Evolutionary conservation across 2,113 vertebrate species (phyloP).

Genomic region (Stercorarius parasiticus): DNA sequence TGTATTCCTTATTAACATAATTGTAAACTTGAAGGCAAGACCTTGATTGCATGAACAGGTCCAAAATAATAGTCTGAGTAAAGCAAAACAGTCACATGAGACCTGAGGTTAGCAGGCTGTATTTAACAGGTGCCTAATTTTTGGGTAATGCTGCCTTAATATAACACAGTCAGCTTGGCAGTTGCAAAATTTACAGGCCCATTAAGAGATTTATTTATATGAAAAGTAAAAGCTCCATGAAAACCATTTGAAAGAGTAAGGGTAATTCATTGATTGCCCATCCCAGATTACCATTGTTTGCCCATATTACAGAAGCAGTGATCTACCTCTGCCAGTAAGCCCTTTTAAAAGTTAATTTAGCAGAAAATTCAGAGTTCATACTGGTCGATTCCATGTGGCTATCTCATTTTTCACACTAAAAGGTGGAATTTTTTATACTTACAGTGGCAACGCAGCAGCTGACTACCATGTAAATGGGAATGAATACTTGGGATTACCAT

Average conservation of each 20-base stretch:
- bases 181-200: constrained; percentile 78
- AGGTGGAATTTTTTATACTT: constrained; percentile 66
- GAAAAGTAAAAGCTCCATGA: constrained; percentile 15
- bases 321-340: constrained; percentile 81
- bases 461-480: constrained; percentile 56
- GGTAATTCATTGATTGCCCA: constrained; percentile 47
- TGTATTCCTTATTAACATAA: constrained; percentile 75
- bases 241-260: constrained; percentile 36
- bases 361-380: constrained; percentile 55
- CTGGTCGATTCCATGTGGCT: constrained; percentile 53
- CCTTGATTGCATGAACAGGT: constrained; percentile 75
- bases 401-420: constrained; percentile 54
- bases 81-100: constrained; percentile 57
- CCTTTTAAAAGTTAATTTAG: constrained; percentile 62
- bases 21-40: constrained; percentile 80
- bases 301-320: constrained; percentile 73
- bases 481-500: constrained; percentile 45
- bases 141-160: constrained; percentile 83
- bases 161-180: constrained; percentile 81
- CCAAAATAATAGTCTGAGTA: constrained; percentile 77
- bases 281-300: constrained; percentile 55
- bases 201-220: constrained; percentile 44
- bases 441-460: constrained; percentile 67
- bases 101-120: constrained; percentile 72
- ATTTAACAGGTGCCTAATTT: constrained; percentile 78